Percentiles rank a stretch among this genome's conserved stretches.
Evolutionary conservation across 1,140 invertebrate species (phyloP).

Genomic region (Brachionus paranguensis): DNA sequence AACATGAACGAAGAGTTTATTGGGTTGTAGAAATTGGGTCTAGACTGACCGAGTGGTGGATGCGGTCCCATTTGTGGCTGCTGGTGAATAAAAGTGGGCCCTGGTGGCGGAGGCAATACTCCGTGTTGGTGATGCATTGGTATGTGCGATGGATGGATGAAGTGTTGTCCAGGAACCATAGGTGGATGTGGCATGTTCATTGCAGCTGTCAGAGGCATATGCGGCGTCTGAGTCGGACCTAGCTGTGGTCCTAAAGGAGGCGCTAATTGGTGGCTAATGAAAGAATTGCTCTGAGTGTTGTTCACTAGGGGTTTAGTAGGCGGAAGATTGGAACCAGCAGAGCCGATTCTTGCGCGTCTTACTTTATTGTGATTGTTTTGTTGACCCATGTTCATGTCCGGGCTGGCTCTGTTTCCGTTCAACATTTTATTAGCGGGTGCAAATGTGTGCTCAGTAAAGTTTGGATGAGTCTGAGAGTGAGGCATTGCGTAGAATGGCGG

Average conservation of each 20-base stretch:
- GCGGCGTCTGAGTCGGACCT: neutral
- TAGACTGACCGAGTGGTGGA: neutral
- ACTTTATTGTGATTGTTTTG: neutral
- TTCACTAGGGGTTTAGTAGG: neutral
- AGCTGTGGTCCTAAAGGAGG: slow-evolving; percentile 5
- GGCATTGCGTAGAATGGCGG: neutral
- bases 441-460: slow-evolving; percentile 19
- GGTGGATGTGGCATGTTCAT: neutral
- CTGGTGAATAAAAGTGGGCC: slow-evolving; percentile 14
- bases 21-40: slow-evolving; percentile 21
- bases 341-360: neutral
- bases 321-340: neutral
- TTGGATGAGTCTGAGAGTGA: slow-evolving; percentile 22
- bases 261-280: slow-evolving; percentile 6
- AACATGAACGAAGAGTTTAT: slow-evolving; percentile 6
- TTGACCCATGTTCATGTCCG: neutral
- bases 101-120: neutral
- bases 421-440: neutral
- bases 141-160: neutral
- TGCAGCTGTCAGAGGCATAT: neutral
- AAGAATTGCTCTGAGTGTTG: neutral
- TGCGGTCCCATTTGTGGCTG: neutral
- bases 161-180: neutral
- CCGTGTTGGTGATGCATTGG: neutral
- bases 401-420: neutral